Percentiles rank a stretch among this genome's conserved stretches.
These are phyloP conservation scores for Poeciliopsis presidionis DNA, from an alignment of 2,797 vertebrate species.

Conservation along the genomic window DNA sequence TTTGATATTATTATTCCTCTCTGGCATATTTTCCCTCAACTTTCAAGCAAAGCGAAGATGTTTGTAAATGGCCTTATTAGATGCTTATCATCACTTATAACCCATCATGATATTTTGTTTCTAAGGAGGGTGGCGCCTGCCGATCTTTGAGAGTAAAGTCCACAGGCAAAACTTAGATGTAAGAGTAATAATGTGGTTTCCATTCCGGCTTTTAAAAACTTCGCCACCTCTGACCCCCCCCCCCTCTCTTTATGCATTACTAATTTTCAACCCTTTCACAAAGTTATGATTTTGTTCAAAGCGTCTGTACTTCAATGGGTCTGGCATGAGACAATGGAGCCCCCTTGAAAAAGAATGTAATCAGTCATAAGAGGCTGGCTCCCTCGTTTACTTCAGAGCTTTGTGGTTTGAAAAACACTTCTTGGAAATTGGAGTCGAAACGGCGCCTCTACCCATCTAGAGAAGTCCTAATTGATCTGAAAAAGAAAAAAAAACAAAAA, in stretches of 20 bases:
- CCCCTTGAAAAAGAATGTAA: neutral
- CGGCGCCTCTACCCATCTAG: neutral
- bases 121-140: neutral
- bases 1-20: neutral
- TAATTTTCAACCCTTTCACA: neutral
- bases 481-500: neutral
- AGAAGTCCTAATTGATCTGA: neutral
- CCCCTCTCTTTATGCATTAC: neutral
- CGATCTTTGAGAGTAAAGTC: neutral
- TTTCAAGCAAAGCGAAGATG: neutral
- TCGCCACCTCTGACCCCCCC: neutral
- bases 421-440: conserved; percentile 1
- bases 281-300: neutral
- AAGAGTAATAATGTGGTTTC: neutral
- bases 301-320: neutral
- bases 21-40: neutral
- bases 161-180: neutral
- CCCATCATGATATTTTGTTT: neutral
- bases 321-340: neutral
- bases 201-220: neutral
- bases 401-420: neutral
- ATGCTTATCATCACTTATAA: neutral
- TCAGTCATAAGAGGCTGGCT: neutral
- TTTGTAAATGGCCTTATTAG: neutral
- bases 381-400: neutral